These are phyloP conservation scores for Tarsius wallacei DNA, from an alignment of 2,797 vertebrate genomes.

Conservation along the genomic window DNA sequence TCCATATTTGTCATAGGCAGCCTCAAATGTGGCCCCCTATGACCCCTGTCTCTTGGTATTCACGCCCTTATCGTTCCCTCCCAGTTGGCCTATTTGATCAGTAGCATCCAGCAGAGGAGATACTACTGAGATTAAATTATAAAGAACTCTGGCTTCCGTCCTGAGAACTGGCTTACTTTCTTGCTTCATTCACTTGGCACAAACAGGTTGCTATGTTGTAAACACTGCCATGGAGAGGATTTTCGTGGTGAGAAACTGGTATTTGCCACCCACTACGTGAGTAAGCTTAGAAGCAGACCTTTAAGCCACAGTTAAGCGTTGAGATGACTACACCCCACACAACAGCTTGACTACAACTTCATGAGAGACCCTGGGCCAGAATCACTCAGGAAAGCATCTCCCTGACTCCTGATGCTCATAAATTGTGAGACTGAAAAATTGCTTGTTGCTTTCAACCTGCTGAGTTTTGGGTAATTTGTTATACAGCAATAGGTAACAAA, in stretches of 20 bases:
- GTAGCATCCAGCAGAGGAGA: background rate
- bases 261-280: background rate
- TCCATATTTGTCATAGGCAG: background rate
- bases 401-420: background rate
- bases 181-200: background rate
- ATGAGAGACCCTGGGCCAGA: background rate
- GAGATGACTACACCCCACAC: background rate
- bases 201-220: background rate
- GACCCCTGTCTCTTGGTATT: background rate
- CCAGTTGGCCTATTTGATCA: background rate
- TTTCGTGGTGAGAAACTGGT: background rate
- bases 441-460: background rate
- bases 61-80: background rate
- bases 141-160: background rate
- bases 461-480: background rate
- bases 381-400: background rate
- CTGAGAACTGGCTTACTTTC: background rate
- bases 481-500: background rate
- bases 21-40: background rate
- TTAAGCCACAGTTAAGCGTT: background rate
- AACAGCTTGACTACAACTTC: background rate
- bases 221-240: background rate
- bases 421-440: background rate
- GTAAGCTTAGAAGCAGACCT: background rate
- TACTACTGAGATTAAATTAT: background rate